Percentiles rank a stretch among this genome's conserved stretches.
Conservation (phyloP, 2,797 vertebrate genomes). For the Acanthis flammea region DNA sequence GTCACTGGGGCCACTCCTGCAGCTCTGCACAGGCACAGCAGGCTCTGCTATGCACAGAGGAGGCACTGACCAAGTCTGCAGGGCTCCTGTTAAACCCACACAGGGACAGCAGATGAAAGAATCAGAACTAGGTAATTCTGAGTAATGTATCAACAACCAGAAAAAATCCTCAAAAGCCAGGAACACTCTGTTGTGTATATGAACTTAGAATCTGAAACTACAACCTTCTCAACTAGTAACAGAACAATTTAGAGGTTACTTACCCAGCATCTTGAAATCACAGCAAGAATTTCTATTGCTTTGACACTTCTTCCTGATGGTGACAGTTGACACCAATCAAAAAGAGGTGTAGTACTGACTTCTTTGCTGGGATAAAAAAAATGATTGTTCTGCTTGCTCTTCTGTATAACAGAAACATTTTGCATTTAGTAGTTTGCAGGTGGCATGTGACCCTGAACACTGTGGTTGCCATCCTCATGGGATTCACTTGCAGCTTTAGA, state of each 20-base stretch:
- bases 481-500: neutral
- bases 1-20: neutral
- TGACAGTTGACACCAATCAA: neutral
- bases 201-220: neutral
- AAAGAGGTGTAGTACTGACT: neutral
- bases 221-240: neutral
- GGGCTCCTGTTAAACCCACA: neutral
- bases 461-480: neutral
- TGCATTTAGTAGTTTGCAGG: neutral
- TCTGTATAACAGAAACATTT: neutral
- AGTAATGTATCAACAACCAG: neutral
- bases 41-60: rapidly evolving
- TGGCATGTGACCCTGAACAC: neutral
- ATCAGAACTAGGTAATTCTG: neutral
- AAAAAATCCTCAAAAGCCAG: neutral
- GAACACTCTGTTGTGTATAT: rapidly evolving
- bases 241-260: neutral
- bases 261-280: neutral
- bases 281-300: neutral
- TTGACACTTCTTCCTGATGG: neutral
- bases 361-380: neutral
- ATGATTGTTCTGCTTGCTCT: neutral
- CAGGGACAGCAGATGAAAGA: neutral
- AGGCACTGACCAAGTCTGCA: rapidly evolving
- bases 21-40: neutral